A percentile compares a stretch with the other conserved stretches of the same genome.
Evolutionary conservation across 2,797 vertebrate genomes (phyloP).

Genomic region (Halcyon leucocephala): DNA sequence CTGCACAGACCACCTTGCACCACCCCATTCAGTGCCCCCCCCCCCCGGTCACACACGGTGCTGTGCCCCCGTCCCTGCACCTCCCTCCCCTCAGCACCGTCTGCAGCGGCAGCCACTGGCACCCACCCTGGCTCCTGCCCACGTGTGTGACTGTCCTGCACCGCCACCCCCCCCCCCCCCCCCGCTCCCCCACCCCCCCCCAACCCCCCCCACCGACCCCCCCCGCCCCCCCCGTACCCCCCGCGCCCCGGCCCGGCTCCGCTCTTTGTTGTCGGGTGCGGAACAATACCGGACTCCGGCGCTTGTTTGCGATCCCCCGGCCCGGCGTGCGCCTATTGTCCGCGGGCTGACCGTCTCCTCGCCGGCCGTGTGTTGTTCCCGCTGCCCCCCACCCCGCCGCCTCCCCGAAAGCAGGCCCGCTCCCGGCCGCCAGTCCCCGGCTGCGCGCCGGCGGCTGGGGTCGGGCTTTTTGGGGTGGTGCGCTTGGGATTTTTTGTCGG

Average conservation of each 20-base stretch:
- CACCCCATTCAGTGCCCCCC: neutral
- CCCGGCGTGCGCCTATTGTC: neutral
- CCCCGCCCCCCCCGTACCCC: neutral
- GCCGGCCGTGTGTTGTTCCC: neutral
- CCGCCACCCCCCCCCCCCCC: neutral
- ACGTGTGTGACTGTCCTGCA: neutral
- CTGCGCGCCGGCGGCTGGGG: neutral
- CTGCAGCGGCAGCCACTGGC: neutral
- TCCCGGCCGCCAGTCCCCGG: neutral
- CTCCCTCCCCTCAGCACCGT: neutral
- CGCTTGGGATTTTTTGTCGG: neutral
- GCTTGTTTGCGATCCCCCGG: neutral
- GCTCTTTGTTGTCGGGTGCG: conserved; percentile 86
- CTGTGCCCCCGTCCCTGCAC: neutral
- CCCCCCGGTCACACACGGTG: neutral
- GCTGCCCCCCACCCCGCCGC: neutral
- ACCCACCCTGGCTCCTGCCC: neutral
- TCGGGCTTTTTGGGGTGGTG: neutral
- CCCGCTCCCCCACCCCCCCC: too few species aligned
- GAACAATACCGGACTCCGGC: conserved; percentile 49
- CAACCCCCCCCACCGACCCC: too few species aligned
- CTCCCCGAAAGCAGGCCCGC: neutral
- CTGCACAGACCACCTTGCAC: neutral
- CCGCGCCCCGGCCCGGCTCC: neutral
- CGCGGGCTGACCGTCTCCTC: neutral